Evolutionary conservation across 2,113 vertebrate genomes (phyloP).

Genomic region (Osmerus eperlanus): DNA sequence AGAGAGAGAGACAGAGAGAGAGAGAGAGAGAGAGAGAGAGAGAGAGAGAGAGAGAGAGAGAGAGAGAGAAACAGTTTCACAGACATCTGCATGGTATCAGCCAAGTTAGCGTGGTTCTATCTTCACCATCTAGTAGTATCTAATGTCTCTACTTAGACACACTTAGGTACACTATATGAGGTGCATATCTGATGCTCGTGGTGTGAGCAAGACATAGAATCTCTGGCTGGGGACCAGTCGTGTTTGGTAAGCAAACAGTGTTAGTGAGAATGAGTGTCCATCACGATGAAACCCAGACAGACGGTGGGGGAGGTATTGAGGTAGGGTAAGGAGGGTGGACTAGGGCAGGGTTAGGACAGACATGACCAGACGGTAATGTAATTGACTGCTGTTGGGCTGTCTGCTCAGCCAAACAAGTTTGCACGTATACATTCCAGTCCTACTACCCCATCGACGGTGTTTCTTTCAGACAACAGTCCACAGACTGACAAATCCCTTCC

Average conservation of each 20-base stretch:
- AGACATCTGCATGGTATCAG: background rate
- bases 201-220: too few species aligned
- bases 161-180: background rate
- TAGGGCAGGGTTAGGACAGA: too few species aligned
- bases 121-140: background rate
- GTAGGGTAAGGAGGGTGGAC: background rate
- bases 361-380: background rate
- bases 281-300: background rate
- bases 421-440: too few species aligned
- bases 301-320: background rate
- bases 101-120: background rate
- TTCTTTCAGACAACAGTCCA: background rate
- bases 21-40: too few species aligned
- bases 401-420: background rate
- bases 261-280: too few species aligned
- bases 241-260: background rate
- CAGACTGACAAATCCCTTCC: background rate
- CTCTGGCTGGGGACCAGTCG: background rate
- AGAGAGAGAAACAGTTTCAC: slow-evolving; percentile 1
- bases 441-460: too few species aligned
- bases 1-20: too few species aligned
- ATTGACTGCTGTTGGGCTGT: background rate
- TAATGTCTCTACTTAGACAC: background rate
- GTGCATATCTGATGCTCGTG: background rate
- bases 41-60: background rate